phyloP scores from a whole-genome alignment of 2,113 vertebrate genomes.

The Zosterops lateralis region DNA sequence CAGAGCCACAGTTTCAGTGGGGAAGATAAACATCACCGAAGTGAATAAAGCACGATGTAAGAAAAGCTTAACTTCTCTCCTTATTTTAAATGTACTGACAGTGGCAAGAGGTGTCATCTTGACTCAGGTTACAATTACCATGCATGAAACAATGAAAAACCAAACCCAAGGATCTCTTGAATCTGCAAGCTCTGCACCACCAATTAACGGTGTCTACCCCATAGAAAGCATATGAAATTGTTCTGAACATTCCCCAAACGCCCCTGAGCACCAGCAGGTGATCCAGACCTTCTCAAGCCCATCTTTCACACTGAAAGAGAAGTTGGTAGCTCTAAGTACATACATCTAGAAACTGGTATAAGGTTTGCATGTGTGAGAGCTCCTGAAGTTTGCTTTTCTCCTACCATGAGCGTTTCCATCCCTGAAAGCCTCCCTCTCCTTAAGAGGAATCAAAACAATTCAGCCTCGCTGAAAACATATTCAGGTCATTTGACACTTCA shows the following conservation, averaged over 20 bases:
- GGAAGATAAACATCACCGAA: neutral
- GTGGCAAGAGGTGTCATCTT: neutral
- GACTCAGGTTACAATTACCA: neutral
- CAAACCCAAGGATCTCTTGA: neutral
- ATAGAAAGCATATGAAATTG: neutral
- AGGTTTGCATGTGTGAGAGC: neutral
- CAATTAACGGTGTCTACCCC: rapidly evolving
- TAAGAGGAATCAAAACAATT: neutral
- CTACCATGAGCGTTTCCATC: neutral
- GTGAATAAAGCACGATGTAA: neutral
- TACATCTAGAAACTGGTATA: neutral
- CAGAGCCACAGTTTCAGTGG: neutral
- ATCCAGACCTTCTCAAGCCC: neutral
- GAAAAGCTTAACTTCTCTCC: neutral
- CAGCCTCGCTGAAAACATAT: neutral
- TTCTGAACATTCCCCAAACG: neutral
- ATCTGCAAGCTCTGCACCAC: neutral
- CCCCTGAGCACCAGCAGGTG: neutral
- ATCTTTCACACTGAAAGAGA: rapidly evolving
- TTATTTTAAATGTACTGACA: neutral
- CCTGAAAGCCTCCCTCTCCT: neutral
- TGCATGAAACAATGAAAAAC: neutral
- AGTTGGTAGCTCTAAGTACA: neutral
- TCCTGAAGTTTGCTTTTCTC: neutral
- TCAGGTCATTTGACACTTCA: neutral